A percentile compares a stretch with the other conserved stretches of the same genome.
Conservation (phyloP, 53 echinoderm and acorn worm genomes). For the Patiria pectinifera region DNA sequence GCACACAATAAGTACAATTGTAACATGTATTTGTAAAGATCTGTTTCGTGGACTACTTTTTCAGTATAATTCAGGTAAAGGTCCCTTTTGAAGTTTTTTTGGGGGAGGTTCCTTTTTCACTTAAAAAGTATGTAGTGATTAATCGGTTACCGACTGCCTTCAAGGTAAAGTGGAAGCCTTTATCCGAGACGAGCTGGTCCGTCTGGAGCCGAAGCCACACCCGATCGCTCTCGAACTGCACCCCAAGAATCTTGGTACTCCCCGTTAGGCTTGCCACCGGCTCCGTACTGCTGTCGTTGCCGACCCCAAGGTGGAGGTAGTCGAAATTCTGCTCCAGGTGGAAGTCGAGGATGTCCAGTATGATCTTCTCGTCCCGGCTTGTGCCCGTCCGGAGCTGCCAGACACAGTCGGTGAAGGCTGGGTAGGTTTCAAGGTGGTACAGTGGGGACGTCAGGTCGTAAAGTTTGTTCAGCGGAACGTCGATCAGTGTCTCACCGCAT, state of each 20-base stretch:
- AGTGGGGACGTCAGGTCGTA: conserved; percentile 23
- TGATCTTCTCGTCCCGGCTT: neutral
- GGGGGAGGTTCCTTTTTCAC: too few relatives aligned
- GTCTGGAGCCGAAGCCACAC: conserved; percentile 7
- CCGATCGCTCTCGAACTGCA: neutral
- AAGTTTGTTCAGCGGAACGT: neutral
- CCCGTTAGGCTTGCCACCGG: neutral
- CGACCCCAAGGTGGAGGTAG: neutral
- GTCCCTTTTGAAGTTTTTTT: too few relatives aligned
- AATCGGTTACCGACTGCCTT: conserved; percentile 1
- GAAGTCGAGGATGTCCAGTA: conserved; percentile 16
- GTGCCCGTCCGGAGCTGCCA: conserved; percentile 5
- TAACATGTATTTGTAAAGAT: too few relatives aligned
- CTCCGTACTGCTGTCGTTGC: neutral
- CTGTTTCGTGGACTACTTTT: too few relatives aligned
- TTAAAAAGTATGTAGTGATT: too few relatives aligned
- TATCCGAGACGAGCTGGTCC: neutral
- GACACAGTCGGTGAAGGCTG: neutral
- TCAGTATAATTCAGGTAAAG: too few relatives aligned
- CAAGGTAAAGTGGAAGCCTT: conserved; percentile 21
- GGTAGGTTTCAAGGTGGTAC: conserved; percentile 8
- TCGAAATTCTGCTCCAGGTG: conserved; percentile 31
- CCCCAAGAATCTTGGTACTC: neutral
- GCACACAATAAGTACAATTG: too few relatives aligned
- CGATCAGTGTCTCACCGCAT: conserved; percentile 10